These are phyloP conservation scores for Endomychus coccineus DNA, from an alignment of 2,888 invertebrate genomes.

Conservation along the genomic window DNA sequence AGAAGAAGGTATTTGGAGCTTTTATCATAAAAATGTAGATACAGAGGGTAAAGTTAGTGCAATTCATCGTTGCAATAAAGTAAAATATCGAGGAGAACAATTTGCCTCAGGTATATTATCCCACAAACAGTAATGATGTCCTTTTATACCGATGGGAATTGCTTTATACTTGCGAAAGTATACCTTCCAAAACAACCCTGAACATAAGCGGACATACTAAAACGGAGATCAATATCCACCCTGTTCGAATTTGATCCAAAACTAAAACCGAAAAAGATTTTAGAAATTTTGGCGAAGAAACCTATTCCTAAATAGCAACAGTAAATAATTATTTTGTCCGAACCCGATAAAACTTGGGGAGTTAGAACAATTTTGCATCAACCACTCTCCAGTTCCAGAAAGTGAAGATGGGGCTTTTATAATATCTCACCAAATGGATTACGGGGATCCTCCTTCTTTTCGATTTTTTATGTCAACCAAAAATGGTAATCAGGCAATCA, in stretches of 20 bases:
- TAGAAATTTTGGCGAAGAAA: slow-evolving; percentile 6
- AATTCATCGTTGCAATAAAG: slow-evolving; percentile 17
- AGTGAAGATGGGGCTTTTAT: slow-evolving; percentile 6
- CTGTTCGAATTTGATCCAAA: slow-evolving; percentile 15
- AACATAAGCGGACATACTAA: slow-evolving; percentile 13
- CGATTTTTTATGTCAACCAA: slow-evolving; percentile 12
- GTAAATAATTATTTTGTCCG: slow-evolving; percentile 3
- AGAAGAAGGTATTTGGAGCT: slow-evolving; percentile 12
- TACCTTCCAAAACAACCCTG: slow-evolving; percentile 8
- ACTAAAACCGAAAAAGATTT: slow-evolving; percentile 8
- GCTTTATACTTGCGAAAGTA: slow-evolving; percentile 11
- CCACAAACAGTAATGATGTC: slow-evolving; percentile 6
- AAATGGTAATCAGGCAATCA: slow-evolving; percentile 7
- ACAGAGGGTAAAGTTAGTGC: slow-evolving; percentile 13
- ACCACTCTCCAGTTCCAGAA: slow-evolving; percentile 6
- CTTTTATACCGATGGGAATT: slow-evolving; percentile 16
- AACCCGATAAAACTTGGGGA: slow-evolving; percentile 4
- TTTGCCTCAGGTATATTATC: slow-evolving; percentile 15
- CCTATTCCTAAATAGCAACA: slow-evolving; percentile 4
- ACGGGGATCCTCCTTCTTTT: slow-evolving; percentile 5
- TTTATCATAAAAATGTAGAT: slow-evolving; percentile 13
- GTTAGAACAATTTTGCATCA: slow-evolving; percentile 5
- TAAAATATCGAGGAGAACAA: slow-evolving; percentile 15
- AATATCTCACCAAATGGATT: slow-evolving; percentile 6
- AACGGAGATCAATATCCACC: slow-evolving; percentile 14